A percentile compares a stretch with the other conserved stretches of the same genome.
Conservation (phyloP, 1,140 invertebrate genomes). For the Heliconius himera region DNA sequence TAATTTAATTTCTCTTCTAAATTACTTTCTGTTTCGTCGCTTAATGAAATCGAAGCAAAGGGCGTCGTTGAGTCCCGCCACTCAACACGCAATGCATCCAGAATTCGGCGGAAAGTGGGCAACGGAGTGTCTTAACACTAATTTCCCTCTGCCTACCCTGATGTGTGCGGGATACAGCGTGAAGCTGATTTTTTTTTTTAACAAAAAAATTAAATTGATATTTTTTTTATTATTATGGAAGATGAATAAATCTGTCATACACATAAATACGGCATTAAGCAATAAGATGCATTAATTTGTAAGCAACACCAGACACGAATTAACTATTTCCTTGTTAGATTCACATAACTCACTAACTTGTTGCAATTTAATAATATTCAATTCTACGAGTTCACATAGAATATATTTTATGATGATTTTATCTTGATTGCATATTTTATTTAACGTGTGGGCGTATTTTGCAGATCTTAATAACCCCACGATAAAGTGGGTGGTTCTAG, state of each 20-base stretch:
- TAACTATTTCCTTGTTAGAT: constrained; percentile 18
- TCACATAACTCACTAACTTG: constrained; percentile 11
- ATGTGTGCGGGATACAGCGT: too few relatives aligned
- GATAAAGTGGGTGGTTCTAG: constrained; percentile 25
- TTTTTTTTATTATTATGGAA: too few relatives aligned
- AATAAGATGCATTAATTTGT: constrained; percentile 4
- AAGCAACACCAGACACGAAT: constrained; percentile 5
- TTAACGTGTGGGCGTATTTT: constrained; percentile 29
- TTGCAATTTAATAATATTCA: constrained; percentile 30
- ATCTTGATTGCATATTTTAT: constrained; percentile 32
- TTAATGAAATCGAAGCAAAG: too few relatives aligned
- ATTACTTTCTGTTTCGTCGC: too few relatives aligned
- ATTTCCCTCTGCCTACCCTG: too few relatives aligned
- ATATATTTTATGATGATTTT: constrained; percentile 29
- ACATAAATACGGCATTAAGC: background rate
- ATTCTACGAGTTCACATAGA: constrained; percentile 27
- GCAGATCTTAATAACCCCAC: constrained; percentile 24
- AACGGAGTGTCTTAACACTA: too few relatives aligned
- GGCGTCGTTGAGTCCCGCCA: too few relatives aligned
- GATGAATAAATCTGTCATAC: background rate
- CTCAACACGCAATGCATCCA: too few relatives aligned
- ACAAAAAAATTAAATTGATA: too few relatives aligned
- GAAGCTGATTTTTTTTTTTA: too few relatives aligned
- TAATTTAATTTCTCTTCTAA: too few relatives aligned
- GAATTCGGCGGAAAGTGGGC: too few relatives aligned